Conservation (phyloP, 2,113 vertebrate species). For the Edolisoma coerulescens region DNA sequence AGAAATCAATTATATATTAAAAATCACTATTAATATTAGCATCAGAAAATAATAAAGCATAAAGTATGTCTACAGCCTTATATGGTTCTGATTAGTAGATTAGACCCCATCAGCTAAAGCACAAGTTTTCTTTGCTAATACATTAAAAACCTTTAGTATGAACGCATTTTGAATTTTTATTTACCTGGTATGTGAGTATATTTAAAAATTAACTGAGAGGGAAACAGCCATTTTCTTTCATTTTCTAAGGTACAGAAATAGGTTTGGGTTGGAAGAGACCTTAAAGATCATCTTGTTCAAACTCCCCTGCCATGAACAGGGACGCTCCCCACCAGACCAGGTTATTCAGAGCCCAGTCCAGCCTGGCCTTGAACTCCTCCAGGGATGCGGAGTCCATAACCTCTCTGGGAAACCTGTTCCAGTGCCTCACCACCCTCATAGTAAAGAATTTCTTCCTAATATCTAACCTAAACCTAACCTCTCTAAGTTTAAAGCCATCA, state of each 20-base stretch:
- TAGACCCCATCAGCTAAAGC: not conserved
- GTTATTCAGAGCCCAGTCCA: not conserved
- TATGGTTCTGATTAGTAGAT: not conserved
- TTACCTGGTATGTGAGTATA: not conserved
- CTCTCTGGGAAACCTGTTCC: not conserved
- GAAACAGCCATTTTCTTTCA: not conserved
- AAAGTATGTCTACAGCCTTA: not conserved
- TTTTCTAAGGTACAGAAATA: not conserved
- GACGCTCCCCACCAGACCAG: not conserved
- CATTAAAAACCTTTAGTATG: not conserved
- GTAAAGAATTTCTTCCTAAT: not conserved
- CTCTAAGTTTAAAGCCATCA: not conserved
- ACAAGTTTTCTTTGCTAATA: not conserved
- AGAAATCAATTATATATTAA: not conserved
- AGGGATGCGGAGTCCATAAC: fast-evolving
- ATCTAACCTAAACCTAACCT: not conserved
- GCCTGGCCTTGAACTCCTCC: not conserved
- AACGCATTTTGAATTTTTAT: not conserved
- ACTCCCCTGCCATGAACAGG: not conserved
- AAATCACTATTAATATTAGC: not conserved
- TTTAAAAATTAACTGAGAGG: not conserved
- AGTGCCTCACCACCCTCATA: not conserved
- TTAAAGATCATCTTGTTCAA: not conserved
- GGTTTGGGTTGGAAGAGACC: not conserved
- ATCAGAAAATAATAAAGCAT: not conserved